Conservation (phyloP, 2,113 vertebrate genomes). For the Arvicanthis niloticus region DNA sequence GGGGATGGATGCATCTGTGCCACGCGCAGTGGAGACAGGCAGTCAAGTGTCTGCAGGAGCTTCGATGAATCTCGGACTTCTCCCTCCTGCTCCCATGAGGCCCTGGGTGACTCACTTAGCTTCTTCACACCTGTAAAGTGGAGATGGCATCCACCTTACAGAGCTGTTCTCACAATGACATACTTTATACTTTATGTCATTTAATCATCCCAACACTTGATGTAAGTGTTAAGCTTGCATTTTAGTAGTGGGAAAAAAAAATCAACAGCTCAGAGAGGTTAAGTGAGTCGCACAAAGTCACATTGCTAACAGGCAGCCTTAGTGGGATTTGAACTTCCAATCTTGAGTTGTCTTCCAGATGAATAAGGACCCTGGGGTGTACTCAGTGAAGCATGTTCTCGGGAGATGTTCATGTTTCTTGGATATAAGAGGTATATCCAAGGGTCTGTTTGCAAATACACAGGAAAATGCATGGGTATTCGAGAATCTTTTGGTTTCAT, state of each 20-base stretch:
- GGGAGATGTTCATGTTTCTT: background rate
- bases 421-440: background rate
- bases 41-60: background rate
- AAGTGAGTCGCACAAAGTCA: background rate
- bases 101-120: background rate
- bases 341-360: background rate
- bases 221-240: slow-evolving; percentile 4
- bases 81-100: background rate
- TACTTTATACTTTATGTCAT: background rate
- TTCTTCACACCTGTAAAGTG: background rate
- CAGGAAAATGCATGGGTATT: background rate
- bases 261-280: background rate
- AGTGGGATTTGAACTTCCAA: background rate
- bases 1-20: background rate
- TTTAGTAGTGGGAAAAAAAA: slow-evolving; percentile 23
- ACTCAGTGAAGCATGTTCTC: background rate
- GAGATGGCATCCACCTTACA: slow-evolving; percentile 5
- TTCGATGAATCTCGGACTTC: background rate
- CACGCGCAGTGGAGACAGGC: accelerated
- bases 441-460: background rate
- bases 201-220: slow-evolving; percentile 36
- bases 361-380: background rate
- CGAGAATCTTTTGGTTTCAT: background rate
- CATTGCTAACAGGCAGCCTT: background rate
- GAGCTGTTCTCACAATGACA: slow-evolving; percentile 22